Percentiles rank a stretch among this genome's conserved stretches.
These are phyloP conservation scores for Erythrocercus mccallii DNA, from an alignment of 2,113 vertebrate species.

Conservation along the genomic window DNA sequence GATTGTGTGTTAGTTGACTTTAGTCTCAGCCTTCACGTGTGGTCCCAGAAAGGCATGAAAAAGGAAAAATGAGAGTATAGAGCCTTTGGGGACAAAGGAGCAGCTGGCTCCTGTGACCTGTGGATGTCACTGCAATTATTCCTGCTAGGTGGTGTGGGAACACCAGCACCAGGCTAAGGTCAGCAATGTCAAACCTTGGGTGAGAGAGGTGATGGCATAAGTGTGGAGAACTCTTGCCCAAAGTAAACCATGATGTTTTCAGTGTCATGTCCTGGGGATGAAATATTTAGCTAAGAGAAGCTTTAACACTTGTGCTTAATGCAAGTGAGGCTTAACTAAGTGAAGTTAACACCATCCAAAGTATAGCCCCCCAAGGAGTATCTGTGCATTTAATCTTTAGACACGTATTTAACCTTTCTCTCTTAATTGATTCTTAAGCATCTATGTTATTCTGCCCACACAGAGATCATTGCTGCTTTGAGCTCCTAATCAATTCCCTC, in stretches of 20 bases:
- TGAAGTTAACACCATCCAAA: not conserved
- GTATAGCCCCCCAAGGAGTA: not conserved
- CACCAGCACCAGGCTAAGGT: not conserved
- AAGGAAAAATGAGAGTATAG: not conserved
- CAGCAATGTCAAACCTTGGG: not conserved
- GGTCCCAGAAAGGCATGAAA: not conserved
- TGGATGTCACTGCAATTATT: slow-evolving; percentile 1
- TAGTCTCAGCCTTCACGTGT: not conserved
- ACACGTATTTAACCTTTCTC: not conserved
- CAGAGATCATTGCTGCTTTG: not conserved
- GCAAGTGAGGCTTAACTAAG: not conserved
- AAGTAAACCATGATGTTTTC: not conserved
- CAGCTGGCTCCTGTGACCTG: slow-evolving; percentile 1
- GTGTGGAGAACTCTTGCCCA: not conserved
- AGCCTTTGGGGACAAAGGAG: not conserved
- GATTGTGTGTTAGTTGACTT: not conserved
- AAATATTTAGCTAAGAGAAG: not conserved
- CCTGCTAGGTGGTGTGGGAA: not conserved
- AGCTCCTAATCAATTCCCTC: not conserved
- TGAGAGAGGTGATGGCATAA: not conserved
- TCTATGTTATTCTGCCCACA: not conserved
- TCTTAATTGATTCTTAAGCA: not conserved
- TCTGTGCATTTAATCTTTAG: not conserved
- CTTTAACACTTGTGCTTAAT: not conserved
- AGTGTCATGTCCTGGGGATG: not conserved